Base-by-base conservation (phyloP, 2,113 vertebrate species). In the Leptosomus discolor region DNA sequence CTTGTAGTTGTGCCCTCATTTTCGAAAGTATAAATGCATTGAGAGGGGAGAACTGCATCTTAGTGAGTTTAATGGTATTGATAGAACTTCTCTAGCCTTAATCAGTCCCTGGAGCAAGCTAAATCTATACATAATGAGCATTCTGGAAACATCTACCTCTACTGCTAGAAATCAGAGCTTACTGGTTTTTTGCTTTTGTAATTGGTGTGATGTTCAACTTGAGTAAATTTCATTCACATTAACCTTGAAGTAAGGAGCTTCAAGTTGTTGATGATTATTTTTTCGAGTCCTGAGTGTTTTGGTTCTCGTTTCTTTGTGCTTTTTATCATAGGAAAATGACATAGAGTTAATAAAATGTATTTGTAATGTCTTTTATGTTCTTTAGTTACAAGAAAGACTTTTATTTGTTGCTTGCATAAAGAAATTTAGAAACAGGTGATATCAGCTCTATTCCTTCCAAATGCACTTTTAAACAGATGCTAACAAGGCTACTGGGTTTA, bases 41-140 rank as follows among this genome's bases (percentile, higher is more conserved):
- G 51, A 92, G 76, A 73, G 63, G 18, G 37, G 45, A 78, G 34
- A 88, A 46, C 50, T 61, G 63, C 82, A 41, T 95, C 46, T 94
- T 76, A 23, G 82, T 29, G 80, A 89, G 76, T 43, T 63, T 96
- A 96, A 96, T 85, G 74, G 56, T 95, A 95, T 92, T 92, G 93
- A 85, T 91, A 93, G 87, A 91, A 91, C 79, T 85, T 91, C 70
- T 80, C 75, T 63, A 67, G 75, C 54, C 45, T 70, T 95, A 93
- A 95, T 93, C 88, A 80, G 79, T 93, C 95, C 85, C 95, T 88
- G 50, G 94, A 80, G 94, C 79, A 90, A 77, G 87, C 85, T 95
- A 95, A 96, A 95, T 96, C 93, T 94, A 20, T 95, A 70, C 74
- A 67, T 97, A 97, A 97, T 90, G 95, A 97, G 94, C 23, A 27